Base-by-base conservation (phyloP, 1,140 invertebrate genomes). In the Marisa cornuarietis region DNA sequence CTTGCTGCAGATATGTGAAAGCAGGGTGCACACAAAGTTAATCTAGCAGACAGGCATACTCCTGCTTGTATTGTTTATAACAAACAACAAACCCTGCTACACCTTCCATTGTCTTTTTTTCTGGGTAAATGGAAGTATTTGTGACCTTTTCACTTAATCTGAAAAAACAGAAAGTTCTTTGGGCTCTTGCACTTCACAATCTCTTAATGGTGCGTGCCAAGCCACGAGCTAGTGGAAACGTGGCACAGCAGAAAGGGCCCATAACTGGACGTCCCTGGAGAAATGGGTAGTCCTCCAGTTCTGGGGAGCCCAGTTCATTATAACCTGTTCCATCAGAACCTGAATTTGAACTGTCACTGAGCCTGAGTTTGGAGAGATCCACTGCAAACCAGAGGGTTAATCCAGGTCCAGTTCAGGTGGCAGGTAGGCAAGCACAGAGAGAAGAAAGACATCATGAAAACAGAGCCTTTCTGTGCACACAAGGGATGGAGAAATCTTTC, bases 231-330 rank as follows among this genome's bases (percentile, higher is more conserved):
- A 89, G 83, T 20, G 88, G 88, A 71, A 90, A 90, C 42, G 87
- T 87, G 79, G 88, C 88, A 82, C 88, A 90, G 81, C 88, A 90
- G 78, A 90, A 89, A 31, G 88, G 88, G 20, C 84, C 84, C 79
- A 90, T 87, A 79, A 87, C 84, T 14, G 83, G 83, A 58, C 82
- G 81, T 31, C 87, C 84, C 61, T 85, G 84, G 73, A 87, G 76
- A 54, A 85, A 84, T 49, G 83, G 83, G 80, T 88, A 88, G 77
- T 90, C 88, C 73, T 90, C 88, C 79, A 83, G 80, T 63, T 89
- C 88, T 62, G 88, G 88, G 22, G 88, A 90, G 66, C 86, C 88
- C 14, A 80, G 82, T 73, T 83, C 87, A 66, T 61, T 81, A 79
- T 82, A 84, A 31, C 81, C 82, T 52, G 81, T 83, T 81, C 83